Base-by-base conservation (phyloP, 2,113 vertebrate species). In the Sphaerodactylus townsendi region DNA sequence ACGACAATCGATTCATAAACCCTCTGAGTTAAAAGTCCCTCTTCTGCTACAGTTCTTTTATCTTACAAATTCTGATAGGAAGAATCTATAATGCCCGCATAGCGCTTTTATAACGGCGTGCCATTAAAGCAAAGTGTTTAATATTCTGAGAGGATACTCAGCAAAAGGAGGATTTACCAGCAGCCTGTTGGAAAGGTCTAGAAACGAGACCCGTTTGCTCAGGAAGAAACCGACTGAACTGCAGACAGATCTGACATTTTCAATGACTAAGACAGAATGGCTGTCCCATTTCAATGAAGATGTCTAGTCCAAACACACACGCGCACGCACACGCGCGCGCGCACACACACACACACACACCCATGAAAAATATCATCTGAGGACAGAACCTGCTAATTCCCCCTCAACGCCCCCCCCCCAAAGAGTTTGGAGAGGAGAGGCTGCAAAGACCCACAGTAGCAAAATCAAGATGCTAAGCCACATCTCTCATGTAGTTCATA, bases 31-130 rank as follows among this genome's bases (percentile, higher is more conserved):
- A 69, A 35, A 37, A 9, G 50, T 62, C 48, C 65, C 65, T 59
- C n/a, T 84, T 77, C 68, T 79, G 48, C 37, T 82, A 72, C 65
- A 72, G 53, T 48, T 85, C 53, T 68, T 85, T n/a, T 64, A 85
- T 71, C 75, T 79, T 72, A 79, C 71, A 76, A 79, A 68, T 72
- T 78, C 53, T 85, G 75, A 50, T 84, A 71, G 75, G 65, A 46
- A 71, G 75, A 35, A 84, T 50, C 82, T 78, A 71, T 84, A 84
- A 72, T 64, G 75, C 75, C 76, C 62, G 39, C 21, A 72, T 64
- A 33, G 59, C 64, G 76, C 78, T 79, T 79, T 62, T 76, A 85
- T 66, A 85, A 78, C 72, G 30, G 35, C 46, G 23, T 78, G 66
- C 53, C 23, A 85, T 71, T 41, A 78, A 78, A 46, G 62, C 41